Evolutionary conservation across 1,140 invertebrate genomes (phyloP).

Genomic region (Glomeris maerens): DNA sequence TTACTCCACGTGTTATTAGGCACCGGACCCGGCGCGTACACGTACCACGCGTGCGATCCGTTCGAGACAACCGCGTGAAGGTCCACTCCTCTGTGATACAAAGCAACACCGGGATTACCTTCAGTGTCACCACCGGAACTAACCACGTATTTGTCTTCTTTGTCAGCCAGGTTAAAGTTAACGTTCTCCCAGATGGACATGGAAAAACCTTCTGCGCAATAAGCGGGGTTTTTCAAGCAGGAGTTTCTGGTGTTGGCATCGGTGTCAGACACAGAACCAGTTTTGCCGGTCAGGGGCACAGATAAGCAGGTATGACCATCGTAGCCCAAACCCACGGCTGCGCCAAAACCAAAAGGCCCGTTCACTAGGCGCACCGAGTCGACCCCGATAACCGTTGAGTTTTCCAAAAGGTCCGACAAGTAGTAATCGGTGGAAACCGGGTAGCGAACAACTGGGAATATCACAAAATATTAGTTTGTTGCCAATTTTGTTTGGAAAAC

Average conservation of each 20-base stretch:
- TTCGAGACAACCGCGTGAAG: conserved; percentile 23
- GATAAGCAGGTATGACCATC: conserved; percentile 2
- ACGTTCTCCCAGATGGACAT: conserved; percentile 18
- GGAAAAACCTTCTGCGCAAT: conserved; percentile 16
- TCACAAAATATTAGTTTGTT: not conserved
- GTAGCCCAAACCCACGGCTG: conserved; percentile 7
- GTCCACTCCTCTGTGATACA: conserved; percentile 19
- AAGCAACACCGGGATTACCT: conserved; percentile 22
- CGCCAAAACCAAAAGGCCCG: conserved; percentile 17
- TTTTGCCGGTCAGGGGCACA: not conserved
- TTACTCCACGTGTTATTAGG: conserved; percentile 23
- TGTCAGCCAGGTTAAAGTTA: conserved; percentile 2
- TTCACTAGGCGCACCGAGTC: not conserved
- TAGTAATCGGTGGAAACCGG: conserved; percentile 7
- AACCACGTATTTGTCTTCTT: not conserved
- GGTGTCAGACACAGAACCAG: not conserved
- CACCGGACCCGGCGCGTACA: conserved; percentile 16
- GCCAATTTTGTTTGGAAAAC: not conserved
- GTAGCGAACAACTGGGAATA: not conserved
- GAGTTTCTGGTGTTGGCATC: not conserved
- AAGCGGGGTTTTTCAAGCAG: conserved; percentile 14
- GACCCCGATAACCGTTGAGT: not conserved
- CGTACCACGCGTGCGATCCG: conserved; percentile 21
- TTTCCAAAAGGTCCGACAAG: not conserved
- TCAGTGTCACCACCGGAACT: conserved; percentile 17